Evolutionary conservation across 2,113 vertebrate genomes (phyloP).

Genomic region (Platanista minor): DNA sequence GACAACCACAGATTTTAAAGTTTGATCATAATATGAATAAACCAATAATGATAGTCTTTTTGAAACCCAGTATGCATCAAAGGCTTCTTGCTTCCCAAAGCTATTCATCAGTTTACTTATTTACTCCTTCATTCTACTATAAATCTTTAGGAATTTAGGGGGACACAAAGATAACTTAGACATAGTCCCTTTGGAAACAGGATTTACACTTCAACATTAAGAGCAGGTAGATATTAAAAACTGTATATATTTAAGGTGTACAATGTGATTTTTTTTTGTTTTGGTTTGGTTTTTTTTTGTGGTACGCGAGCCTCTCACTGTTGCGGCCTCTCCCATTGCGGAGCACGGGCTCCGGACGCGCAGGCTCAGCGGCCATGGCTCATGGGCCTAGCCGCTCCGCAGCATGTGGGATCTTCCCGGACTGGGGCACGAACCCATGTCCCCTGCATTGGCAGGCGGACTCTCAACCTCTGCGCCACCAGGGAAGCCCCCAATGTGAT

Average conservation of each 20-base stretch:
- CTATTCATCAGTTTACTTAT: neutral
- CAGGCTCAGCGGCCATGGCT: too few relatives aligned
- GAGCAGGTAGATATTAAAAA: neutral
- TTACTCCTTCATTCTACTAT: neutral
- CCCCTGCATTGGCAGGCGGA: too few relatives aligned
- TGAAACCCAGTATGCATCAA: neutral
- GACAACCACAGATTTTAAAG: neutral
- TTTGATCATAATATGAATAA: neutral
- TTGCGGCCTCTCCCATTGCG: too few relatives aligned
- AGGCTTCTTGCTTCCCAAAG: neutral
- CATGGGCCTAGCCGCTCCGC: too few relatives aligned
- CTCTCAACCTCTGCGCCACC: too few relatives aligned
- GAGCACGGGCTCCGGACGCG: too few relatives aligned
- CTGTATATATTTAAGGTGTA: neutral
- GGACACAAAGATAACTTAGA: slow-evolving; percentile 2
- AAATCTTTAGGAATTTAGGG: neutral
- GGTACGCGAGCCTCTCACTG: too few relatives aligned
- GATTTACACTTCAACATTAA: neutral
- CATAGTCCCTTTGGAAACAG: neutral
- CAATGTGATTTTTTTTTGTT: neutral
- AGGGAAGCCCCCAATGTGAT: too few relatives aligned
- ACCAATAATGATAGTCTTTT: neutral
- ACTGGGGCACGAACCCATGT: too few relatives aligned
- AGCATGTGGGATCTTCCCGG: too few relatives aligned
- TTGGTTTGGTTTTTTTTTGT: too few relatives aligned